Evolutionary conservation across 1,140 invertebrate species (phyloP), one percentile per base, ranked within the genome.

Genomic region (Plectrocnemia conspersa): DNA sequence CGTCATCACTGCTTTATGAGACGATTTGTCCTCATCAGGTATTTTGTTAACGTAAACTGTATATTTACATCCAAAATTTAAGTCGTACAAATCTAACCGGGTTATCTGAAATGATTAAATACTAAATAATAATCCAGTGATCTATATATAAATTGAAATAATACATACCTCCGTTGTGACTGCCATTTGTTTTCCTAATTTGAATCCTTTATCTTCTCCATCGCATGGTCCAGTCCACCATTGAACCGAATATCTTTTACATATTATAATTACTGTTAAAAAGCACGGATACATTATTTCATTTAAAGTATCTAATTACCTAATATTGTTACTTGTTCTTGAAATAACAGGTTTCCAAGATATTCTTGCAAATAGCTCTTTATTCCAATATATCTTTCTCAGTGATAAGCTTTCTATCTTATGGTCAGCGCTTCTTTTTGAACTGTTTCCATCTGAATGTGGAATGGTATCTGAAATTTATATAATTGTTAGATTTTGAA

Each of bases 381-480:
- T 71, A 32, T 68, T 66, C 75, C 76, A 78, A 38, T 71, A 68
- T n/a, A 78, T 64, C 63, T 74, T 76, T 40, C 76, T 67, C 33
- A 78, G 52, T 53, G 72, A 71, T 0, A 79, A 59, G 36, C 67
- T 71, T 59, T 72, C 73, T 50, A 77, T 71, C 61, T 62, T 63
- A 42, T 64, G 67, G 11, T 66, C 65, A 5, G 60, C 64, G 13
- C 65, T 64, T 54, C 63, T 67, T 46, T 67, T 64, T 11, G 72
- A 56, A 42, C 50, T 52, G 32, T 52, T 57, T 7, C 54, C 53
- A 32, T 54, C 50, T 4, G 27, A 42, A 25, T 24, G 36, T 13
- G 49, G 18, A 16, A 41, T 25, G 13, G 56, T 54, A 48, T 59
- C 54, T 58, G 21, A 18, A 47, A 52, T n/a, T 23, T 24, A 16